Base-by-base conservation (phyloP, 1,140 invertebrate genomes). In the Drosophila bocqueti region DNA sequence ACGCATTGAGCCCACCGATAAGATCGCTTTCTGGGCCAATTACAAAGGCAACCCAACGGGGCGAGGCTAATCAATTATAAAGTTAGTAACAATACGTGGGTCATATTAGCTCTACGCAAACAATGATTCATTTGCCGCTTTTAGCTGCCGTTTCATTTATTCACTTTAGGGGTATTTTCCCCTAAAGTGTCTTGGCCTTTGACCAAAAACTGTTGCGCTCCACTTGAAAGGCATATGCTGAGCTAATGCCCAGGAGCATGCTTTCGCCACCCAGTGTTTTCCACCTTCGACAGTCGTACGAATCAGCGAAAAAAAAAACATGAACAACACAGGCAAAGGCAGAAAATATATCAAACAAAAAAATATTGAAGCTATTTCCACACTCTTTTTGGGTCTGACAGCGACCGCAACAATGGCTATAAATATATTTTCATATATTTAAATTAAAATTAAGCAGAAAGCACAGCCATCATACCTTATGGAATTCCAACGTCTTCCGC, bases 381-480 rank as follows among this genome's bases (percentile, higher is more conserved):
- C 73, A 74, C 77, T 87, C 26, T 62, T 77, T 78, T 75, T 69
- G 68, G 79, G 64, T 64, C 80, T 68, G 61, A 74, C 52, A 75
- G 73, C 84, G 74, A 87, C 84, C 84, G 74, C 84, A 87, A 90
- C 84, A 87, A 87, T 86, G 72, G 72, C 84, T 87, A 87, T 80
- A 87, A 87, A 87, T 86, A 86, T 84, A 61, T 81, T 72, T 78
- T 78, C 83, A 76, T 86, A 86, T 75, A 83, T 83, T 76, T 81
- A 81, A 73, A 78, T 85, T 84, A 66, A 83, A 78, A 83, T 71
- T 54, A 77, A 79, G 47, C 63, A 52, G 49, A 40, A 43, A 65
- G 61, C 21, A 45, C 16, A 47, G 52, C 55, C 81, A 65, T 78
- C 81, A 65, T 78, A 78, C 80, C 82, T 84, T 85, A 77, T 84